phyloP scores from a whole-genome alignment of 2,797 vertebrate genomes.

The Eulemur mongoz region DNA sequence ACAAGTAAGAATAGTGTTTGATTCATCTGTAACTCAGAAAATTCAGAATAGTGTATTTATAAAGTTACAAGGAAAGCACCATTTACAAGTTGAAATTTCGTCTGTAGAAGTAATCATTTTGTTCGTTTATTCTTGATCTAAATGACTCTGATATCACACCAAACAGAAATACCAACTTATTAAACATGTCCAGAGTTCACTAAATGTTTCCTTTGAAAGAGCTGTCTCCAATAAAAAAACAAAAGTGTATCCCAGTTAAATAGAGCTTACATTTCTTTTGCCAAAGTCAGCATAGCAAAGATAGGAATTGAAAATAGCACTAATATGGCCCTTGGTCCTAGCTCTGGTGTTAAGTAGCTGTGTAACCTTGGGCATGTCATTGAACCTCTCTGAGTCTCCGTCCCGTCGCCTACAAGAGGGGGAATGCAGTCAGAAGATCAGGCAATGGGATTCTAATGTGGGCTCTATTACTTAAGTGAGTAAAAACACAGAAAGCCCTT shows the following conservation, averaged over 20 bases:
- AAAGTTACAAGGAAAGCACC: not conserved
- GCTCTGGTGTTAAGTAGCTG: not conserved
- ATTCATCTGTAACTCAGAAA: slow-evolving; percentile 24
- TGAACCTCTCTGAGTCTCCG: not conserved
- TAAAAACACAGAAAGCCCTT: not conserved
- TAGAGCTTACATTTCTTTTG: not conserved
- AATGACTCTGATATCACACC: not conserved
- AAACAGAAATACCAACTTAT: not conserved
- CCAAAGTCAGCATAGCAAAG: not conserved
- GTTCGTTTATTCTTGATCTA: not conserved
- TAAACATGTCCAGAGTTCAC: slow-evolving; percentile 20
- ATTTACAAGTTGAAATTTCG: slow-evolving; percentile 13
- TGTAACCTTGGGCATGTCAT: not conserved
- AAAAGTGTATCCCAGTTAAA: not conserved
- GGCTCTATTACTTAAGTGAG: not conserved
- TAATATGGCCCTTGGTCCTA: not conserved
- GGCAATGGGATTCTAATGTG: not conserved
- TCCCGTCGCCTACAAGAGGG: not conserved
- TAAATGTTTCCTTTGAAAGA: not conserved
- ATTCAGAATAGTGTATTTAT: not conserved
- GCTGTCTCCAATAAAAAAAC: not conserved
- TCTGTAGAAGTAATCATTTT: not conserved
- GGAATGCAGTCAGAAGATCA: not conserved
- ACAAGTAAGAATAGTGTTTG: slow-evolving; percentile 32
- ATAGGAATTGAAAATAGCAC: not conserved